Evolutionary conservation across 2,113 vertebrate genomes (phyloP).

Genomic region (Sakesphorus luctuosus): DNA sequence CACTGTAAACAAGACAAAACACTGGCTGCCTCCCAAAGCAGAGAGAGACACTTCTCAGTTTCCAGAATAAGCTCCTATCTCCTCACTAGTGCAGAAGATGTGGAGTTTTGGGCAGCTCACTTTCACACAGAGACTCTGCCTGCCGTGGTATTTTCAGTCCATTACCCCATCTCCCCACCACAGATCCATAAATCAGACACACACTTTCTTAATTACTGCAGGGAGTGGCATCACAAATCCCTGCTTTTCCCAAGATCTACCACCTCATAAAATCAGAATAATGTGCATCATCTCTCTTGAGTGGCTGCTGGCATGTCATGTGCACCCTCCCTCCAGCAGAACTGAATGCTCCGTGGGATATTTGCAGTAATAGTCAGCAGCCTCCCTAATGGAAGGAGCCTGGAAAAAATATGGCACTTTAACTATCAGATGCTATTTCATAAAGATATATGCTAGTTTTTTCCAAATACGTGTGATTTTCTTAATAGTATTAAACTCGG

Average conservation of each 20-base stretch:
- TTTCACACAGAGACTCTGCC: neutral
- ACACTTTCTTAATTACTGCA: neutral
- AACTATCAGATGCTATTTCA: slow-evolving; percentile 4
- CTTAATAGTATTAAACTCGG: neutral
- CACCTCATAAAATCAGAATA: slow-evolving; percentile 31
- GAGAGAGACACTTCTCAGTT: neutral
- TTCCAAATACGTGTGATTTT: neutral
- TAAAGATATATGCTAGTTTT: neutral
- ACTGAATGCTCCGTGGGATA: slow-evolving; percentile 16
- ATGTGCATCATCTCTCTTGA: slow-evolving; percentile 10
- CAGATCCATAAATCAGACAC: slow-evolving; percentile 1
- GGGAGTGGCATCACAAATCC: slow-evolving; percentile 19
- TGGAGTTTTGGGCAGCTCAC: neutral
- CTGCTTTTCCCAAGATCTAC: slow-evolving; percentile 38
- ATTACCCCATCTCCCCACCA: neutral
- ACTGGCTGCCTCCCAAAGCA: neutral
- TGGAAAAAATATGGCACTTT: slow-evolving; percentile 40
- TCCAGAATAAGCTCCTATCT: neutral
- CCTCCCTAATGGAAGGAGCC: slow-evolving; percentile 6
- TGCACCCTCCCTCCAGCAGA: neutral
- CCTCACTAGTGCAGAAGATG: neutral
- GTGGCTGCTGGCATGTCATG: neutral
- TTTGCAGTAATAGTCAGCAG: slow-evolving; percentile 37
- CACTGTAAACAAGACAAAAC: neutral
- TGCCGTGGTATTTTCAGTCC: neutral